Evolutionary conservation across 2,113 vertebrate genomes (phyloP).

Genomic region (Butorides virescens): DNA sequence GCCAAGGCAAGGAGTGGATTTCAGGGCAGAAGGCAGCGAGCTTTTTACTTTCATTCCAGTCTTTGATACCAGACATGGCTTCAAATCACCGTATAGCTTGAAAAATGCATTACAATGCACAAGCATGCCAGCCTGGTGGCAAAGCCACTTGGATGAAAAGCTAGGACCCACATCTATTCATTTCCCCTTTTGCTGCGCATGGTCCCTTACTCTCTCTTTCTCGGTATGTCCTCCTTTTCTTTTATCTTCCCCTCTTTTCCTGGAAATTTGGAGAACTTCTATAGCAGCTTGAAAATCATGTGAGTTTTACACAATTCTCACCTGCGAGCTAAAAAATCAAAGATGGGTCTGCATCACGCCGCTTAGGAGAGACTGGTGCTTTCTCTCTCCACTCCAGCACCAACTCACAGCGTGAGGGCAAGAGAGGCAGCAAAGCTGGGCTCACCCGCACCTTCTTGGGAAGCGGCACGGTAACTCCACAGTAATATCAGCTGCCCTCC

Average conservation of each 20-base stretch:
- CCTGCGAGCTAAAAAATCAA: not conserved
- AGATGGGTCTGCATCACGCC: not conserved
- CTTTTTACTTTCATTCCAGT: not conserved
- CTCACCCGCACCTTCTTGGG: not conserved
- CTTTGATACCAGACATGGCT: not conserved
- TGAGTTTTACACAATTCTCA: not conserved
- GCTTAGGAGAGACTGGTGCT: not conserved
- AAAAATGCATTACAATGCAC: not conserved
- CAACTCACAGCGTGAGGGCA: not conserved
- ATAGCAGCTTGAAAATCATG: not conserved
- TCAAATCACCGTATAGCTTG: slow-evolving; percentile 10
- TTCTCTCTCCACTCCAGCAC: not conserved
- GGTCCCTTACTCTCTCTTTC: not conserved
- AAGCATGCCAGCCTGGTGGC: not conserved
- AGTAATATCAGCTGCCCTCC: not conserved
- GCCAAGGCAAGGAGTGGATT: slow-evolving; percentile 23
- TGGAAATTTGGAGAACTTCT: not conserved
- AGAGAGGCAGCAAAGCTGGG: not conserved
- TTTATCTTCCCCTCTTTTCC: not conserved
- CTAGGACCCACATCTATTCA: not conserved
- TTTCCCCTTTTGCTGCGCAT: not conserved
- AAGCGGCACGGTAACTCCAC: not conserved
- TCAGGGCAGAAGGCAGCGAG: slow-evolving; percentile 31
- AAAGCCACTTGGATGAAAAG: not conserved
- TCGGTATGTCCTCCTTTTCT: not conserved